These are phyloP conservation scores for Erannis defoliaria DNA, from an alignment of 2,888 invertebrate species.

Conservation along the genomic window DNA sequence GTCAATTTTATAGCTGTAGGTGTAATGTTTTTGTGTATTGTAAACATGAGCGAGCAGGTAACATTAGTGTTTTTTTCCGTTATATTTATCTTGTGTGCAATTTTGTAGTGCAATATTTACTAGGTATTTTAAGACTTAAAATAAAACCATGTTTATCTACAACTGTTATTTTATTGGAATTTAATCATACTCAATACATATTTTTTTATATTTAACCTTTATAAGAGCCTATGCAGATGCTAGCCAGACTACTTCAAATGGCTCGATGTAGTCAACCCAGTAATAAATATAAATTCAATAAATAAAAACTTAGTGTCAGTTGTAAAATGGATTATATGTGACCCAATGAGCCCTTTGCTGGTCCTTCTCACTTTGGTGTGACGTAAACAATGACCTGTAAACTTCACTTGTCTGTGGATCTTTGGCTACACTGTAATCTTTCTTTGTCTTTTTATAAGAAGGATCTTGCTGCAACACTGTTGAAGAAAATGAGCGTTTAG, in stretches of 20 bases:
- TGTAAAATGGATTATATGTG: constrained; percentile 98
- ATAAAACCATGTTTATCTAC: constrained; percentile 32
- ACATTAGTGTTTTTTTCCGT: too few relatives aligned
- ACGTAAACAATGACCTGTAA: constrained; percentile 98
- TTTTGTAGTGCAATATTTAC: constrained; percentile 64
- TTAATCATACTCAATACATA: too few relatives aligned
- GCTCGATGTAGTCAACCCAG: not conserved
- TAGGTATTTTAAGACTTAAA: constrained; percentile 30
- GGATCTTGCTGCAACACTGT: constrained; percentile 86
- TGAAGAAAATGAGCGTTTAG: constrained; percentile 69
- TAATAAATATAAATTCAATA: not conserved
- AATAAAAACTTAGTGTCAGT: constrained; percentile 76
- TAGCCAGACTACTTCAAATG: too few relatives aligned
- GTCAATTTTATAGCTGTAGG: too few relatives aligned
- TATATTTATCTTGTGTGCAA: constrained; percentile 52
- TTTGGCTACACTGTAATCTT: constrained; percentile 94
- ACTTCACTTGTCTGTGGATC: constrained; percentile 96
- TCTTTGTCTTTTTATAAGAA: constrained; percentile 91
- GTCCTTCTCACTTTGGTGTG: constrained; percentile 94
- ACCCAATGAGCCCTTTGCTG: constrained; percentile 98
- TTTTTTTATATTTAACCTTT: too few relatives aligned
- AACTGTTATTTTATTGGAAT: constrained; percentile 17
- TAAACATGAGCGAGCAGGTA: too few relatives aligned
- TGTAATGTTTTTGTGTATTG: too few relatives aligned
- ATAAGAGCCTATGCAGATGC: not conserved